Evolutionary conservation across 1,140 invertebrate species (phyloP), one percentile per base, ranked within the genome.

Genomic region (Hetaerina americana): DNA sequence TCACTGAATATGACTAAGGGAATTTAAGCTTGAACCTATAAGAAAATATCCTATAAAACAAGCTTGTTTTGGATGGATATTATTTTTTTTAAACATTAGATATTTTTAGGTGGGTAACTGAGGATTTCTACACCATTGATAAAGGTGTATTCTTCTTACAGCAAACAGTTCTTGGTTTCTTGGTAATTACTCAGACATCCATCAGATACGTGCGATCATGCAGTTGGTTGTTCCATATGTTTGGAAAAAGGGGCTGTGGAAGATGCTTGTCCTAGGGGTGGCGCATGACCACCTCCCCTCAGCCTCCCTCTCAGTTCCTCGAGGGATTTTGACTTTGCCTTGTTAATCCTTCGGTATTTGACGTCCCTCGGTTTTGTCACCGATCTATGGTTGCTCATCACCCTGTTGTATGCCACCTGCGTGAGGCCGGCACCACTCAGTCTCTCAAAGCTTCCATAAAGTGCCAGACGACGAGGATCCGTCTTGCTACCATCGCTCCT

Each of bases 361-460:
- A 94, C 91, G 77, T 94, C 92, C 81, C 94, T 94, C 71, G 92
- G 92, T 80, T 94, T 94, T 1, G 91, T 93, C 66, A 95, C 92
- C 66, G 91, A 92, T 73, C 92, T 84, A 80, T 94, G 92, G 80
- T 94, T 94, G 26, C 90, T 91, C 92, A 94, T 94, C 67, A 94
- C 91, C 74, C 92, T 83, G 80, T 93, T 94, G 80, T 92, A 94
- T 6, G 88, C 89, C 8, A 74, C 73, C 70, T 76, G 77, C 8
- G 68, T 31, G 31, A 40, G 12, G 8, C 40, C 70, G 22, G 78
- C 75, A 31, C 79, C 80, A 24, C 77, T 75, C 84, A 69, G 83
- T 82, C 74, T 83, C 22, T 79, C 75, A 27, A 81, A 83, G 67
- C 85, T 26, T 85, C 79, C 27, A 84, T 86, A 74, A 86, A 86